phyloP scores from a whole-genome alignment of 1,140 invertebrate species.

The Streblospio benedicti region DNA sequence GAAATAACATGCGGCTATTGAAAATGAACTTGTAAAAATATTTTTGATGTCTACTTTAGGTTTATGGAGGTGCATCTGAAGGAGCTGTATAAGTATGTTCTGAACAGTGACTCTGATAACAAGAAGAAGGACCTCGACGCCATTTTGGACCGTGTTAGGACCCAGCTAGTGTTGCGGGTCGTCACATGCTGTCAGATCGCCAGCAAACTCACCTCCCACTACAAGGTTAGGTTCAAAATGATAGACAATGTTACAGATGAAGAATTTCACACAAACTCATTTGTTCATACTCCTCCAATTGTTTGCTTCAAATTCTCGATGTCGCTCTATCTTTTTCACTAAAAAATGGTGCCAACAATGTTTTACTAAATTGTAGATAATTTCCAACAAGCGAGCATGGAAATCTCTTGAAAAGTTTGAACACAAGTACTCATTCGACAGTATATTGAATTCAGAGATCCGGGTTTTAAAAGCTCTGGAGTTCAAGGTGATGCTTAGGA shows the following conservation, averaged over 20 bases:
- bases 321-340: too few species aligned
- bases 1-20: too few species aligned
- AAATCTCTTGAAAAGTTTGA: conserved; percentile 28
- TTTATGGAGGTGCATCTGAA: conserved; percentile 36
- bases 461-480: conserved; percentile 38
- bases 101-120: conserved; percentile 13
- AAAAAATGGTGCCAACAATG: too few species aligned
- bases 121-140: conserved; percentile 25
- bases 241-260: too few species aligned
- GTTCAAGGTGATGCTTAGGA: conserved; percentile 27
- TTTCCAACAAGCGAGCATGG: conserved; percentile 21
- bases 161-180: conserved; percentile 30
- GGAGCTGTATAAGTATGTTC: conserved; percentile 32
- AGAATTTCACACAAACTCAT: too few species aligned
- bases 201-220: conserved; percentile 38
- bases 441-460: conserved; percentile 43
- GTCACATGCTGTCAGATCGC: conserved; percentile 39
- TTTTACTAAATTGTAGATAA: too few species aligned
- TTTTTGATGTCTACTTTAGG: too few species aligned
- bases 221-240: conserved; percentile 31
- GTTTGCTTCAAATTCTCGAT: too few species aligned
- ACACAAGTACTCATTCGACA: conserved; percentile 29
- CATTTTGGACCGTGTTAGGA: conserved; percentile 28
- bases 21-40: too few species aligned
- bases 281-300: too few species aligned